phyloP scores from a whole-genome alignment of 2,888 invertebrate genomes.

The Capitulum mitella region DNA sequence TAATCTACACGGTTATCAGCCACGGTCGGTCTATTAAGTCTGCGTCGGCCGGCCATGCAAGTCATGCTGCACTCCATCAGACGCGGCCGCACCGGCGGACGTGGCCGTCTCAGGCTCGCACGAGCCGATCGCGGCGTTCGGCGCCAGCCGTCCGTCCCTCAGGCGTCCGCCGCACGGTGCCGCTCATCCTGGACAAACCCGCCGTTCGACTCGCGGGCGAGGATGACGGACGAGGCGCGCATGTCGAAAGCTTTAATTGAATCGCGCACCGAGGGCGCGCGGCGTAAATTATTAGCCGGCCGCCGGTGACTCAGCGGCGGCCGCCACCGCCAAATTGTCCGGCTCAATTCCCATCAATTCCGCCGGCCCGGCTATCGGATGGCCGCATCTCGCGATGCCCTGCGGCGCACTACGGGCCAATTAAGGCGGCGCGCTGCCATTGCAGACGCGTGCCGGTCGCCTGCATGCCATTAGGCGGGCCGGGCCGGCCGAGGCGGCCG shows the following conservation, averaged over 20 bases:
- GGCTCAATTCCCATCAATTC: conserved; percentile 16
- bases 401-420: neutral
- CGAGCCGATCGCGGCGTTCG: no score
- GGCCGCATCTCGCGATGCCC: neutral
- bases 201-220: neutral
- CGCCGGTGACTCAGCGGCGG: neutral
- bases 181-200: no score
- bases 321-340: neutral
- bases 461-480: neutral
- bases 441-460: neutral
- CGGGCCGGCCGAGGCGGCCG: neutral
- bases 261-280: neutral
- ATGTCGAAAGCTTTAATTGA: neutral
- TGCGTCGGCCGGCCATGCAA: no score
- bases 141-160: no score
- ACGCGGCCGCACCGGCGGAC: no score
- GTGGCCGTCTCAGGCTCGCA: no score
- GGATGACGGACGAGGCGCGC: neutral
- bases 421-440: neutral
- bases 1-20: no score
- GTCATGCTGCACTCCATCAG: no score
- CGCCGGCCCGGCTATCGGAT: neutral
- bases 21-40: no score
- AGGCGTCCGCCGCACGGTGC: no score
- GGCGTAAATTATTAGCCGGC: neutral